These are phyloP conservation scores for Caenorhabditis plicata DNA, from an alignment of 2,888 invertebrate species.

Conservation along the genomic window DNA sequence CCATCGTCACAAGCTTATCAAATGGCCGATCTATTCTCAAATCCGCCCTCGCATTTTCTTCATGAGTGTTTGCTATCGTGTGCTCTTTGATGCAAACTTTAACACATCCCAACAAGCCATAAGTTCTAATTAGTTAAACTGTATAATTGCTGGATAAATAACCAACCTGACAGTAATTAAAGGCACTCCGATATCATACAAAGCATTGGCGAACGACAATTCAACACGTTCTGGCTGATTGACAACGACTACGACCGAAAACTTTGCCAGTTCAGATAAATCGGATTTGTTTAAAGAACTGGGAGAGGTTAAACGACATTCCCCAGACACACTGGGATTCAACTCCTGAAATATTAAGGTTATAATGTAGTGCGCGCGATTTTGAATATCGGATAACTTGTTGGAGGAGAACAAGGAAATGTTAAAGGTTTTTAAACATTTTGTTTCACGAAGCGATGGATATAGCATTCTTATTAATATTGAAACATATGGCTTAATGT, in stretches of 20 bases:
- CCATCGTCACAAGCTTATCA: slow-evolving; percentile 32
- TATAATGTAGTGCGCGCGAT: too few species aligned
- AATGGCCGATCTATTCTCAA: slow-evolving; percentile 69
- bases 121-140: slow-evolving; percentile 76
- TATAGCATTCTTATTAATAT: too few species aligned
- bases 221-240: slow-evolving; percentile 74
- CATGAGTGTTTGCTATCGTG: slow-evolving; percentile 87
- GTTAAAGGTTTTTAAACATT: too few species aligned
- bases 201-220: slow-evolving; percentile 31
- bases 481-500: too few species aligned
- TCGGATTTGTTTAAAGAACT: slow-evolving; percentile 1
- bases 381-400: too few species aligned
- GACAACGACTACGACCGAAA: slow-evolving; percentile 81
- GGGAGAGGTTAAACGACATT: slow-evolving; percentile 7
- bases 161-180: slow-evolving; percentile 50
- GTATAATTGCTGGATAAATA: not conserved
- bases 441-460: too few species aligned
- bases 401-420: too few species aligned
- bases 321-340: slow-evolving; percentile 56
- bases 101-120: slow-evolving; percentile 84
- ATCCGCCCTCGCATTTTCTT: slow-evolving; percentile 84
- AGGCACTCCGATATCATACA: slow-evolving; percentile 51
- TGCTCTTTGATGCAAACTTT: slow-evolving; percentile 55
- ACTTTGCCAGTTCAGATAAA: slow-evolving; percentile 7
- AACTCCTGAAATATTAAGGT: slow-evolving; percentile 57